Conservation (phyloP, 1,140 invertebrate genomes). For the Steinernema khuongi region DNA sequence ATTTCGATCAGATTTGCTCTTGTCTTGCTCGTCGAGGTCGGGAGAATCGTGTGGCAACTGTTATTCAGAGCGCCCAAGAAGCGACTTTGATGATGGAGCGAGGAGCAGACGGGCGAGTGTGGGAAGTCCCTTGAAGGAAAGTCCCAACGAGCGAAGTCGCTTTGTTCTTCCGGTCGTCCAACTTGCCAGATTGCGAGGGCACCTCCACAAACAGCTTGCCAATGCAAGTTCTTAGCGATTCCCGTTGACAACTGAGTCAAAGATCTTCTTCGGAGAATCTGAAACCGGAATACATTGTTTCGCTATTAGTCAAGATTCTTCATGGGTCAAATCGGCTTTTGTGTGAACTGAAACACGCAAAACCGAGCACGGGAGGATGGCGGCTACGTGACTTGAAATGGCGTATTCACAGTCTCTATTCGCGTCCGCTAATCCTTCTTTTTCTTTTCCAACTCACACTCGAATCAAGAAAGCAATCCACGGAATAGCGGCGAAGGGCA, state of each 20-base stretch:
- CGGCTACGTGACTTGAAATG: no score
- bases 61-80: conserved; percentile 6
- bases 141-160: background rate
- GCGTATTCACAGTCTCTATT: no score
- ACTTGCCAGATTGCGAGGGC: conserved; percentile 12
- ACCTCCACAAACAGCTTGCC: conserved; percentile 16
- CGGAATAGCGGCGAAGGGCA: background rate
- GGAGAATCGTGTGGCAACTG: background rate
- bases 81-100: background rate
- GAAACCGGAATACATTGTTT: background rate
- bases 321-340: no score
- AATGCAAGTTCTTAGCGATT: conserved; percentile 15
- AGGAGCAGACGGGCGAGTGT: background rate
- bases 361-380: no score
- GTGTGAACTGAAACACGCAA: background rate
- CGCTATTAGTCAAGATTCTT: no score
- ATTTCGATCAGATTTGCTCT: background rate
- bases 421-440: no score
- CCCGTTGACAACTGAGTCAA: conserved; percentile 12
- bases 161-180: conserved; percentile 9
- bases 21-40: background rate
- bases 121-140: background rate
- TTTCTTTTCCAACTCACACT: background rate
- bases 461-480: background rate
- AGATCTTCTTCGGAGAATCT: conserved; percentile 9